Percentiles rank a stretch among this genome's conserved stretches.
Evolutionary conservation across 2,888 invertebrate species (phyloP).

Genomic region (Hermaeophaga mercurialis): DNA sequence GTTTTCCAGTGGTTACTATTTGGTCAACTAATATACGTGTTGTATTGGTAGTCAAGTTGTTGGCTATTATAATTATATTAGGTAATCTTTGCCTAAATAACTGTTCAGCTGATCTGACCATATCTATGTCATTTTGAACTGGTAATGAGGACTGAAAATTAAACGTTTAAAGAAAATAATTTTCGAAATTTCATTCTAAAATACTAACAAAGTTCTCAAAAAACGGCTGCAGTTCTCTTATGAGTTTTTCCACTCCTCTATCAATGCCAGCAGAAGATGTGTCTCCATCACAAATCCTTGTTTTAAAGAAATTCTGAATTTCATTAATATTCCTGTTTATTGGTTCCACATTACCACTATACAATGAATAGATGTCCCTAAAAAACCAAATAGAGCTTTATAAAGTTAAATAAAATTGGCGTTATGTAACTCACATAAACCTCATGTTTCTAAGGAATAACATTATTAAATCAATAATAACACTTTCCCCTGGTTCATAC

Average conservation of each 20-base stretch:
- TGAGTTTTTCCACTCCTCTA: slow-evolving; percentile 56
- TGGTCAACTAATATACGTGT: slow-evolving; percentile 48
- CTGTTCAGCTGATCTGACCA: slow-evolving; percentile 50
- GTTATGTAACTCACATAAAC: slow-evolving; percentile 51
- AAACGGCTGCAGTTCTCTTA: slow-evolving; percentile 57
- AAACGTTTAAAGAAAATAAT: neutral
- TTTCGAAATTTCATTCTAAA: slow-evolving; percentile 5
- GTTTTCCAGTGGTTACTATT: slow-evolving; percentile 43
- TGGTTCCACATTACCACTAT: slow-evolving; percentile 54
- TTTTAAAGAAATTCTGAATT: slow-evolving; percentile 58
- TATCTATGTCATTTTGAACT: slow-evolving; percentile 52
- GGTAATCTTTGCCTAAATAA: slow-evolving; percentile 52
- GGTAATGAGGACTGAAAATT: slow-evolving; percentile 45
- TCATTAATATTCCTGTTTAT: slow-evolving; percentile 57
- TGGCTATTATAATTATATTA: slow-evolving; percentile 45
- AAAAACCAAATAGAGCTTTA: slow-evolving; percentile 26
- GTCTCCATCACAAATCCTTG: slow-evolving; percentile 56
- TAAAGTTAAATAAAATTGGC: neutral
- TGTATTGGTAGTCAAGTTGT: slow-evolving; percentile 43
- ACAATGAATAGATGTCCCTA: slow-evolving; percentile 53
- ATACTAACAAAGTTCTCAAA: slow-evolving; percentile 57
- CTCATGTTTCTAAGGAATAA: slow-evolving; percentile 52
- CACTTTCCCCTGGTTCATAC: slow-evolving; percentile 56
- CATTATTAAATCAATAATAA: slow-evolving; percentile 57
- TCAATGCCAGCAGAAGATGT: slow-evolving; percentile 56